Evolutionary conservation across 2,888 invertebrate species (phyloP).

Genomic region (Dynastes tityus): DNA sequence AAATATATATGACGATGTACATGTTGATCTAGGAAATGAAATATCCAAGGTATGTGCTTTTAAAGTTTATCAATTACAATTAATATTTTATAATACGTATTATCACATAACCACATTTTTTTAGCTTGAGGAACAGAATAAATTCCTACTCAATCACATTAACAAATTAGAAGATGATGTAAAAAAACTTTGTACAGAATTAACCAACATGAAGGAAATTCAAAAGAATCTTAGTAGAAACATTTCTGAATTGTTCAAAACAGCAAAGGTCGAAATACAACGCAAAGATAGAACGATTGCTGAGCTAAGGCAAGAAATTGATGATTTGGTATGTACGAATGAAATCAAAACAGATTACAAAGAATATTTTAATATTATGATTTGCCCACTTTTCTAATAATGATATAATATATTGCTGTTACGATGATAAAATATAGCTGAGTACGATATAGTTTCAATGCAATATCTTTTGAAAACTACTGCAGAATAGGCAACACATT

Average conservation of each 20-base stretch:
- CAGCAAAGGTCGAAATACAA: constrained; percentile 71
- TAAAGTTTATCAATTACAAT: constrained; percentile 6
- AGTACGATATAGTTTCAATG: too few relatives aligned
- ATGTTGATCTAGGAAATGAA: constrained; percentile 61
- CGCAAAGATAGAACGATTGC: constrained; percentile 71
- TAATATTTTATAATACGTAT: too few relatives aligned
- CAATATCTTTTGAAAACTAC: too few relatives aligned
- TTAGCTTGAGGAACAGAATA: constrained; percentile 64
- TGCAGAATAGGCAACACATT: too few relatives aligned
- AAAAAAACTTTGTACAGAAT: constrained; percentile 59
- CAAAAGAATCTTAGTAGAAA: constrained; percentile 68
- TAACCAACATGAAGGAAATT: constrained; percentile 61
- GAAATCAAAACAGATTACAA: neutral
- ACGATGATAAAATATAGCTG: too few relatives aligned
- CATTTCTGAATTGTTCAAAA: constrained; percentile 70
- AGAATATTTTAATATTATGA: neutral
- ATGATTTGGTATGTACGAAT: constrained; percentile 61
- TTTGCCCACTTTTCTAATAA: neutral
- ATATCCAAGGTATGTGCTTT: constrained; percentile 58
- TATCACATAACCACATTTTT: constrained; percentile 53
- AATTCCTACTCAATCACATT: constrained; percentile 57
- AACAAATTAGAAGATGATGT: constrained; percentile 62
- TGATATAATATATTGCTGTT: neutral
- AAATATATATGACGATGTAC: constrained; percentile 69
- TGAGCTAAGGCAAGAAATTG: constrained; percentile 68